phyloP scores from a whole-genome alignment of 1,140 invertebrate genomes.

The Mactra quadrangularis region DNA sequence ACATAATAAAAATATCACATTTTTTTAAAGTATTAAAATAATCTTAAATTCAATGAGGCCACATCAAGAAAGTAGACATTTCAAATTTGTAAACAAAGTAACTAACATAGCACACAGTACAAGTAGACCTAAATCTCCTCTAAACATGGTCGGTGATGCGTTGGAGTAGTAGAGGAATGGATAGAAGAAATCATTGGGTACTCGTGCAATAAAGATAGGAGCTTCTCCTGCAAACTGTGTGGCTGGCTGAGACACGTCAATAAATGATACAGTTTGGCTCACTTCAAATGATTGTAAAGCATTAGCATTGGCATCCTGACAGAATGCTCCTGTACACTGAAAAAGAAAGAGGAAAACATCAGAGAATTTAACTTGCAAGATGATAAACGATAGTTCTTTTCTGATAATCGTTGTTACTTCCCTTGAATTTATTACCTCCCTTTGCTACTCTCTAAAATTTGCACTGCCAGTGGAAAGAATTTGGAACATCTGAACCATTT shows the following conservation, averaged over 20 bases:
- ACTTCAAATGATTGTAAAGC: constrained; percentile 73
- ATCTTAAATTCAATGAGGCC: too few relatives aligned
- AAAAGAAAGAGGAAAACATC: constrained; percentile 42
- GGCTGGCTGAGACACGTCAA: constrained; percentile 86
- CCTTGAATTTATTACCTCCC: too few relatives aligned
- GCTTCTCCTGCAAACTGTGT: constrained; percentile 85
- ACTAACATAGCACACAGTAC: neutral
- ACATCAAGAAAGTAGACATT: neutral
- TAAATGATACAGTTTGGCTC: constrained; percentile 85
- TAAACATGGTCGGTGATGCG: neutral
- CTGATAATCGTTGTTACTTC: too few relatives aligned
- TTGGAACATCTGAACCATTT: too few relatives aligned
- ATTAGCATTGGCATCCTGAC: constrained; percentile 56
- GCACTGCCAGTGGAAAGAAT: too few relatives aligned
- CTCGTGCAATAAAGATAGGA: constrained; percentile 86
- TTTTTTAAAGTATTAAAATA: neutral
- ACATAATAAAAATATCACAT: too few relatives aligned
- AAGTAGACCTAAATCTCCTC: neutral
- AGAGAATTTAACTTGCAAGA: too few relatives aligned
- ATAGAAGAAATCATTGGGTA: constrained; percentile 90
- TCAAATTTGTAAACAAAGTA: neutral
- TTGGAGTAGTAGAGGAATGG: constrained; percentile 84
- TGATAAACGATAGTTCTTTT: too few relatives aligned
- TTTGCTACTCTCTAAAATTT: too few relatives aligned
- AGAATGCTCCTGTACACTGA: constrained; percentile 74